Evolutionary conservation across 2,888 invertebrate species (phyloP), one percentile per base, ranked within the genome.

Genomic region (Amblyjoppa proteus): DNA sequence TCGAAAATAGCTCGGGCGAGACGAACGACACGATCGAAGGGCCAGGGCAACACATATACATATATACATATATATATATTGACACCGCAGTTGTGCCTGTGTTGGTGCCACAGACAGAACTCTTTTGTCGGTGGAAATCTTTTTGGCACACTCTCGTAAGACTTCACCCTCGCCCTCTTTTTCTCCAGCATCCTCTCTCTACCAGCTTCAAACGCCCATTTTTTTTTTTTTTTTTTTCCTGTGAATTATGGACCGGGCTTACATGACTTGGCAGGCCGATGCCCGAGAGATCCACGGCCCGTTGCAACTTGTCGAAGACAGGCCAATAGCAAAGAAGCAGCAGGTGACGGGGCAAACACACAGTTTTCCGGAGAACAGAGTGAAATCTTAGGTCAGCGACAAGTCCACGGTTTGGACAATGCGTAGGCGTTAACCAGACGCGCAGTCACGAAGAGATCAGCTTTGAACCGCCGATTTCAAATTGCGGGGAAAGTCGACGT

Each of bases 111-210:
- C 13, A 38, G 64, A 31, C 16, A n/a, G 34, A 16, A 49, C 49
- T 5, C 74, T 74, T 74, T 74, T 74, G 74, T 74, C 61, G 74
- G 38, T 53, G 28, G 25, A 76, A 66, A 71, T 68, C 68, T 78
- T 83, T 83, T 78, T 68, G 78, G 74, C 74, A 74, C 58, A 31
- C 74, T n/a, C 74, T 49, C 74, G 61, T 61, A 31, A 64, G 64
- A 34, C 34, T 51, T 31, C n/a, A 13, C 69, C 28, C 45, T 25
- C 25, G 45, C 20, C 45, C 45, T 51, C 49, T 66, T 45, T 56
- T 79, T 64, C 70, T 11, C 25, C 28, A 58, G 49, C 71, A 66
- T 73, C 64, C 64, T 49, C 71, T 56, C 38, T n/a, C 25, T 51
- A 34, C 34, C 34, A 71, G 38, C 51, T 41, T 61, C 38, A 11